phyloP scores from a whole-genome alignment of 2,888 invertebrate species.

The Leuctra nigra region DNA sequence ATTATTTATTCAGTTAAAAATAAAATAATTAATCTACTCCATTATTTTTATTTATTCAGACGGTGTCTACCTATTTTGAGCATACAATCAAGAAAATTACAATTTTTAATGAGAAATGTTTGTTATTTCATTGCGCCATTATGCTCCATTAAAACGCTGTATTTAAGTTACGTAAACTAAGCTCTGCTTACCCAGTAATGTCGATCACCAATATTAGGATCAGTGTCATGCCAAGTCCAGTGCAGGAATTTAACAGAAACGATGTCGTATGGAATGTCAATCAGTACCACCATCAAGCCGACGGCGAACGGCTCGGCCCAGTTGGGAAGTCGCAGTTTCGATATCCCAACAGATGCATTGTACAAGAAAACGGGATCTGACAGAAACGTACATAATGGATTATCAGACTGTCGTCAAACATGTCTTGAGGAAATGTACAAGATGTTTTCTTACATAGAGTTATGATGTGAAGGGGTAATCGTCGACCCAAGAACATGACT shows the following conservation, averaged over 20 bases:
- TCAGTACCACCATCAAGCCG: constrained; percentile 60
- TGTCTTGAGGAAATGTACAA: no score
- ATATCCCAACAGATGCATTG: constrained; percentile 51
- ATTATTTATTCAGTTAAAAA: no score
- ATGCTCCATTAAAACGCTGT: no score
- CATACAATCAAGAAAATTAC: no score
- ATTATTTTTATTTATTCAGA: no score
- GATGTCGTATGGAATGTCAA: constrained; percentile 75
- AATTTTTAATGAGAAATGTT: no score
- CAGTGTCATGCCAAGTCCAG: constrained; percentile 80
- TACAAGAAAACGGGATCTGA: constrained; percentile 56
- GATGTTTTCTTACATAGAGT: constrained; percentile 62
- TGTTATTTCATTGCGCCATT: no score
- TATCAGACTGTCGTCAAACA: no score
- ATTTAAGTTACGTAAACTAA: no score
- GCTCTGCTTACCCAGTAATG: constrained; percentile 41
- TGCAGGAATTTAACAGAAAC: constrained; percentile 69
- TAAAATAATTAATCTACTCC: no score
- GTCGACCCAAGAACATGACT: constrained; percentile 60
- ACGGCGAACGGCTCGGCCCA: constrained; percentile 60
- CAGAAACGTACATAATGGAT: no score
- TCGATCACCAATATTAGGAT: constrained; percentile 54
- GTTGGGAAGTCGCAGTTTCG: constrained; percentile 47
- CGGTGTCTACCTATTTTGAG: no score
- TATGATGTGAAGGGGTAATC: constrained; percentile 67